Evolutionary conservation across 1,140 invertebrate genomes (phyloP), one percentile per base, ranked within the genome.

Genomic region (Bombus breviceps): DNA sequence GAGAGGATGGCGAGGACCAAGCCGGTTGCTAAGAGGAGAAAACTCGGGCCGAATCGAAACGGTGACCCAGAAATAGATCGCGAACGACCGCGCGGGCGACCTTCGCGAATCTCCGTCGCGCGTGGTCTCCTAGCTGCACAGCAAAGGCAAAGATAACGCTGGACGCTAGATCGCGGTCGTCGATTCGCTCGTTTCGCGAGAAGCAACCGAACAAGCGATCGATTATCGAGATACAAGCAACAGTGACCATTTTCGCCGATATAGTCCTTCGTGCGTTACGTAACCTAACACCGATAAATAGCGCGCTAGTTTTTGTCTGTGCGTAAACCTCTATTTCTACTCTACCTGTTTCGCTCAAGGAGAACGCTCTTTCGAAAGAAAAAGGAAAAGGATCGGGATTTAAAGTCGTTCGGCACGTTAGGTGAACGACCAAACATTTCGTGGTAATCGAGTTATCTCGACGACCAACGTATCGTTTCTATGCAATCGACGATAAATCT

Each of bases 1-100:
- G 28, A 76, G 74, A 78, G 64, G 37, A 84, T 59, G 72, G 57
- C 15, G 25, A 9, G 32, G 22, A 43, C 15, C 22, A n/a, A 72
- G 57, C 25, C 32, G 37, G 77, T 80, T 85, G 83, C 53, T 72
- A 80, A 73, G 53, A 80, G 77, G 32, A 80, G 76, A 62, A 73
- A 85, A 62, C 25, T 79, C 66, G 53, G 8, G 6, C 41, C 62
- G 73, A 75, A 68, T 85, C 66, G 76, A 80, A 66, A 53, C 69
- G 34, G 9, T 81, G 69, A 81, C 78, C 71, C 57, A 74, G 34
- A 81, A 74, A 81, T 85, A 81, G 69, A 53, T 57, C 15, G 39
- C 57, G 83, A 43, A 18, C 3, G 68, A 69, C 13, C 68, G 68
- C 68, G 37, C 68, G 37, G 12, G 25, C 83, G 57, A 69, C 69